These are phyloP conservation scores for Thaumetopoea pityocampa DNA, from an alignment of 1,140 invertebrate species.

Conservation along the genomic window DNA sequence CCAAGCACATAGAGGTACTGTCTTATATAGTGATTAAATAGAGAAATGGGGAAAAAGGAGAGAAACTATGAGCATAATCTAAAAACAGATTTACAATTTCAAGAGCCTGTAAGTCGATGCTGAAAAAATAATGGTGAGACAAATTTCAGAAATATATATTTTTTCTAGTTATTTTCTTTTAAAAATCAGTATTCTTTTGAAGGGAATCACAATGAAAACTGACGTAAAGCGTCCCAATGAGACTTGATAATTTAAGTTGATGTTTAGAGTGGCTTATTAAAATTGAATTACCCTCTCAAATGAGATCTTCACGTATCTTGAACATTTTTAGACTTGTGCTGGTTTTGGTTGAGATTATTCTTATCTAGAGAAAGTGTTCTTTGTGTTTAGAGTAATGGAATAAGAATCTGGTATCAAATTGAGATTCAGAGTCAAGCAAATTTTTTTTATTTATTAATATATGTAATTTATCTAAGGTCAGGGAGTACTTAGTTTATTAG, in stretches of 20 bases:
- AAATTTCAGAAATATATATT: conserved; percentile 28
- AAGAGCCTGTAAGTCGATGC: no score
- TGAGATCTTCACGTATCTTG: conserved; percentile 28
- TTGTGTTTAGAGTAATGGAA: conserved; percentile 1
- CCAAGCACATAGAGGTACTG: no score
- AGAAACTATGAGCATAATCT: no score
- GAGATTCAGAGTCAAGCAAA: no score
- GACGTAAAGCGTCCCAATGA: conserved; percentile 28
- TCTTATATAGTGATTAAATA: no score
- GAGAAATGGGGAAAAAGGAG: no score
- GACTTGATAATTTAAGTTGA: conserved; percentile 37
- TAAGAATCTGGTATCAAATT: background rate
- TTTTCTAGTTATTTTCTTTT: conserved; percentile 22
- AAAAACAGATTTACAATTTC: no score
- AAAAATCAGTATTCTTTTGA: conserved; percentile 32
- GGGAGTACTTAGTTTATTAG: no score
- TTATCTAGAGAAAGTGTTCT: conserved; percentile 9
- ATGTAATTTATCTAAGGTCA: no score
- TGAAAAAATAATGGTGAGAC: conserved; percentile 21
- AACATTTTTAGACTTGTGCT: conserved; percentile 15
- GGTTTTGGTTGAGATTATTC: conserved; percentile 11
- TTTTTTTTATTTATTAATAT: no score
- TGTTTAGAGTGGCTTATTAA: conserved; percentile 38
- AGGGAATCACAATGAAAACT: conserved; percentile 32
- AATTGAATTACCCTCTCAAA: conserved; percentile 37